Evolutionary conservation across 2,888 invertebrate genomes (phyloP), one percentile per base, ranked within the genome.

Genomic region (Anagyrus pseudococci): DNA sequence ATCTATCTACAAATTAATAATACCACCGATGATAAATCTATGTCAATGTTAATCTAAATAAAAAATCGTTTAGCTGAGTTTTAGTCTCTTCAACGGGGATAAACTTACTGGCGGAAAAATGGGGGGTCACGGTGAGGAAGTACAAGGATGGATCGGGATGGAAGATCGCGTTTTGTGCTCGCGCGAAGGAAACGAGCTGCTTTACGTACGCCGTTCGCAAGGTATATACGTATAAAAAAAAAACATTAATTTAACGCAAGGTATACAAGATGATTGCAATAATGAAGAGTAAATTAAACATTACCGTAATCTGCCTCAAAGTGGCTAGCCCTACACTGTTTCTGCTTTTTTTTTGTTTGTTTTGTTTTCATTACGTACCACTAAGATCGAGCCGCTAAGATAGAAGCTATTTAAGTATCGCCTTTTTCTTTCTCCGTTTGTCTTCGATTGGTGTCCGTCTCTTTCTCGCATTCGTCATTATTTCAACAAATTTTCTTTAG

Each of bases 381-480:
- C 74, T 77, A 74, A 69, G 71, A 60, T 57, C 59, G 56, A 73
- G 70, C 71, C 70, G 71, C 73, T 75, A 73, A 68, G 69, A 71
- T 70, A 71, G 70, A 71, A 73, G 67, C 70, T 69, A 71, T 59
- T 76, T 74, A 76, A 76, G 73, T 77, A 76, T 74, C 75, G 69
- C 73, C 48, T 37, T 54, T 55, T 55, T 58, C 33, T 58, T 37
- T 19, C 23, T 49, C 72, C 74, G 72, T 72, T 70, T 69, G 68
- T 73, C 73, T 76, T 77, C 76, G 76, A 77, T 77, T 77, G 73
- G 72, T 72, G 71, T 72, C 74, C 73, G 69, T 72, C 58, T 74
- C 69, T 69, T 23, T 13, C 15, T 2, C 33, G 72, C 71, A 72
- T 67, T 72, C 52, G 43, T 49, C 33, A 13, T 23, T 25, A 26